Evolutionary conservation across 2,113 vertebrate species (phyloP).

Genomic region (Rhinolophus sinicus): DNA sequence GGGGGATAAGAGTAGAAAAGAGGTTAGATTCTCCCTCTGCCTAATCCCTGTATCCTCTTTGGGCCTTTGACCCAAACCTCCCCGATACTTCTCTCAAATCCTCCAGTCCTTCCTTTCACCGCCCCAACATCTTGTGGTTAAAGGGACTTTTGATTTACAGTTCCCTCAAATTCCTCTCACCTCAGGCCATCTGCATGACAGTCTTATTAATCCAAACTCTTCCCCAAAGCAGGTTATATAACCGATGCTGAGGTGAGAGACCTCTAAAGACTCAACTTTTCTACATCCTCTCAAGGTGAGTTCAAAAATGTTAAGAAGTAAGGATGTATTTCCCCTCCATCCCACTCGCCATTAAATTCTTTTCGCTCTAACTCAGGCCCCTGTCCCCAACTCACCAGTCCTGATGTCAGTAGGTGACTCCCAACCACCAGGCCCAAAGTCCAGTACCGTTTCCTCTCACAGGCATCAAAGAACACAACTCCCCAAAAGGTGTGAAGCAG

Average conservation of each 20-base stretch:
- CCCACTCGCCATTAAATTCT: conserved; percentile 34
- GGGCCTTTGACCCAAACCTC: not conserved
- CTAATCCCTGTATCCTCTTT: not conserved
- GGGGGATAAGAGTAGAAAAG: not conserved
- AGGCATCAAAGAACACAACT: conserved; percentile 88
- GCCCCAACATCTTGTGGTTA: not conserved
- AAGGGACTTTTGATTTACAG: not conserved
- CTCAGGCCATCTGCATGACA: not conserved
- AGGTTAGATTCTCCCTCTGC: not conserved
- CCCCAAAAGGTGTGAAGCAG: conserved; percentile 90
- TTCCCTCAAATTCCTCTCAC: not conserved
- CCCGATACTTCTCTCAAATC: not conserved
- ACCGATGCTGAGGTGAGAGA: not conserved
- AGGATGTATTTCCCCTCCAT: not conserved
- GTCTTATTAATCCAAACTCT: not conserved
- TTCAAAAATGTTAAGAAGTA: not conserved
- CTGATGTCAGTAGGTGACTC: conserved; percentile 85
- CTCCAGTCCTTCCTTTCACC: not conserved
- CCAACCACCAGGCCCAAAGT: conserved; percentile 84
- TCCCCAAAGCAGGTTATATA: not conserved
- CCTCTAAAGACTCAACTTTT: not conserved
- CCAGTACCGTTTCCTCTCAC: conserved; percentile 81
- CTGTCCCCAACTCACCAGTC: conserved; percentile 85
- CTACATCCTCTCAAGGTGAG: not conserved
- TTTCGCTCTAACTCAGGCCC: not conserved